Conservation (phyloP, 53 echinoderm and acorn worm genomes). For the Holothuria leucospilota region DNA sequence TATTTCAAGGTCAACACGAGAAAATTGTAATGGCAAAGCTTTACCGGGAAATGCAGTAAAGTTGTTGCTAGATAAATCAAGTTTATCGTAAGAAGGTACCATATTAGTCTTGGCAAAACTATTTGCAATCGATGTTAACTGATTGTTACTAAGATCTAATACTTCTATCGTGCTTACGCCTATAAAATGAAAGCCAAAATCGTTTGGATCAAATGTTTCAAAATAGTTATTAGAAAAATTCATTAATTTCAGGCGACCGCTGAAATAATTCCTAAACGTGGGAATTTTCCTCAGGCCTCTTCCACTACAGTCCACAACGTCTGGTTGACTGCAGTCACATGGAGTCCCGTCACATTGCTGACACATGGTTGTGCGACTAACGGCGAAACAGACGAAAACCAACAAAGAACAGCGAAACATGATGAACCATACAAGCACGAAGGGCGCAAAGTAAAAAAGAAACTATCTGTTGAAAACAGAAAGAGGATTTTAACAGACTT, state of each 20-base stretch:
- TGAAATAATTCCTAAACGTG: background rate
- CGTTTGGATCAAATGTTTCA: constrained; percentile 3
- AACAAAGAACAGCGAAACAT: too few species aligned
- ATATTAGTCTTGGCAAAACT: background rate
- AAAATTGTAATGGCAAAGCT: background rate
- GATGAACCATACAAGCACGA: too few species aligned
- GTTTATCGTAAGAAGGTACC: background rate
- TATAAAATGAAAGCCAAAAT: background rate
- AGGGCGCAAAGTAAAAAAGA: too few species aligned
- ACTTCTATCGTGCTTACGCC: background rate
- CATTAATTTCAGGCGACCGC: background rate
- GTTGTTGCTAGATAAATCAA: constrained; percentile 20
- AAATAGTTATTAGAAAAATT: constrained; percentile 25
- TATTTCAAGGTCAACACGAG: background rate
- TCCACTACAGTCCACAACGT: constrained; percentile 1
- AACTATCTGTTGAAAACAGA: too few species aligned
- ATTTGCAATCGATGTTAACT: constrained; percentile 6
- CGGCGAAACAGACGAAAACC: too few species aligned
- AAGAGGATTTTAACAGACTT: too few species aligned
- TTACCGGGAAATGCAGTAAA: constrained; percentile 11
- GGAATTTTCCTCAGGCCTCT: constrained; percentile 22
- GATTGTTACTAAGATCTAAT: constrained; percentile 22
- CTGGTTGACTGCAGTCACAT: too few species aligned
- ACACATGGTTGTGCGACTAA: too few species aligned
- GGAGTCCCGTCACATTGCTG: too few species aligned